Base-by-base conservation (phyloP, 2,113 vertebrate species). In the Ascaphus truei region DNA sequence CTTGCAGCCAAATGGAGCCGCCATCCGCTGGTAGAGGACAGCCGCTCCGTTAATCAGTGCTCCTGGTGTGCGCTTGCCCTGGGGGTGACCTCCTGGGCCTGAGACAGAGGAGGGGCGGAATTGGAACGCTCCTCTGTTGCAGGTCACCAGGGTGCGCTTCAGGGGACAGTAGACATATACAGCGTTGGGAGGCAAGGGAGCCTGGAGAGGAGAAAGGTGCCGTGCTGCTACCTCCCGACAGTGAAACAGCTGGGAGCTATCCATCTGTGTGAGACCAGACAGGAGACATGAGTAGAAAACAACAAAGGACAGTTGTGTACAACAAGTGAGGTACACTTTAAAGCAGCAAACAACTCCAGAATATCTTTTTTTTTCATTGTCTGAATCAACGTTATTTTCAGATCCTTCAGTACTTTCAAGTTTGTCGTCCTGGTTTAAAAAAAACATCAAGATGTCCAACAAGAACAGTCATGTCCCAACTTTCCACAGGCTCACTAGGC, bases 81-180 rank as follows among this genome's bases (percentile, higher is more conserved):
- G 81, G 81, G 79, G 82, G 41, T 34, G 31, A 74, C 83, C 74
- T 66, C 80, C 83, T 16, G 87, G 85, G 78, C 80, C 87, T 79
- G 81, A 77, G 78, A 81, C 84, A 84, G 79, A 84, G 83, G 85
- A 85, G 85, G 83, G 79, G 68, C 84, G 86, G 73, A 69, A 74
- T 66, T 57, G 25, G 74, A 85, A 81, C 36, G 2, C 86, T 87
- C 88, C 88, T 83, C 75, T 87, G 75, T 80, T 86, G 74, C 82
- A 88, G 81, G 81, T 83, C 71, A 84, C 88, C 84, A 87, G 83
- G 80, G 82, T 89, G 45, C 87, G 90, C 81, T 86, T 89, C 78
- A 91, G 87, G 83, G 96, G 93, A 75, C 86, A 93, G 93, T 96
- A 99, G 93, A 99, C 93, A 89, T 98, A 99, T 79, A 99, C 90